Conservation (phyloP, 2,113 vertebrate genomes). For the Dipodomys spectabilis region DNA sequence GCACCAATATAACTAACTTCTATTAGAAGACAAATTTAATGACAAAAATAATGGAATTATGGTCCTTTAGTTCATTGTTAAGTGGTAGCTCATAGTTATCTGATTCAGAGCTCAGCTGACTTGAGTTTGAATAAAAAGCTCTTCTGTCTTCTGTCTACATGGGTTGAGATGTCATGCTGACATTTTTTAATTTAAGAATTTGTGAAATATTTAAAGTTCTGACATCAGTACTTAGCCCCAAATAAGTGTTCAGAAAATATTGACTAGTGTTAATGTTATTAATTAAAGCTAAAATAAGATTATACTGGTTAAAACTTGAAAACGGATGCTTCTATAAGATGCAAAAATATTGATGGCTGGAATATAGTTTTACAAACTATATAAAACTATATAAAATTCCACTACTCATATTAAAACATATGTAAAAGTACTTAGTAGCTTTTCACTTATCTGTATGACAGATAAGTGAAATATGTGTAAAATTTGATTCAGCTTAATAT, state of each 20-base stretch:
- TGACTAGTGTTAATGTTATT: conserved; percentile 17
- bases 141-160: not conserved
- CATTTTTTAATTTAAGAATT: conserved; percentile 19
- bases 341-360: conserved; percentile 9
- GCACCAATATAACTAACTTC: conserved; percentile 4
- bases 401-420: conserved; percentile 15
- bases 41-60: not conserved
- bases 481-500: conserved; percentile 38
- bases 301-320: conserved; percentile 33
- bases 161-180: not conserved
- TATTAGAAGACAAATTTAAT: conserved; percentile 13
- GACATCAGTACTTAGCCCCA: not conserved
- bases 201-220: not conserved
- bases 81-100: not conserved
- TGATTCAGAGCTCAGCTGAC: not conserved
- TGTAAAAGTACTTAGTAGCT: not conserved
- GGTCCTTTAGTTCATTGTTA: not conserved
- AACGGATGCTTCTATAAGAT: not conserved
- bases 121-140: not conserved
- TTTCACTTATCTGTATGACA: conserved; percentile 15
- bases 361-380: too few relatives aligned
- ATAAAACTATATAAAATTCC: conserved; percentile 27
- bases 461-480: not conserved
- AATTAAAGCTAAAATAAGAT: not conserved
- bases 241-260: not conserved